Percentiles rank a stretch among this genome's conserved stretches.
These are phyloP conservation scores for Microtus pennsylvanicus DNA, from an alignment of 2,113 vertebrate species.

Conservation along the genomic window DNA sequence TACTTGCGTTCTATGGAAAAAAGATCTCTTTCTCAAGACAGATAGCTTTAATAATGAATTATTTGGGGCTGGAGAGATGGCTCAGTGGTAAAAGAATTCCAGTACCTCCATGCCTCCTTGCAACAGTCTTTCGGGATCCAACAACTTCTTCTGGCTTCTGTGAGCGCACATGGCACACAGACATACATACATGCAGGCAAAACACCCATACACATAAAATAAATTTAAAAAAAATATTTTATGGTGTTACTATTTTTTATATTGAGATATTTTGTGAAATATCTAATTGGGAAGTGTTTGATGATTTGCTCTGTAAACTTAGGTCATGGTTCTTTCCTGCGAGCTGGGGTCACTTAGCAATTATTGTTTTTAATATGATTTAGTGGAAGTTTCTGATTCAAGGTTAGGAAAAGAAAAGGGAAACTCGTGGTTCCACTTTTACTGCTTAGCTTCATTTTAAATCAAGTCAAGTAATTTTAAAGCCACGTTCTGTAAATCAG, in stretches of 20 bases:
- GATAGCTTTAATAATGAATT: conserved; percentile 8
- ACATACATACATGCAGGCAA: no score
- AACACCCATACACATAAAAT: no score
- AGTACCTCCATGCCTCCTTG: not conserved
- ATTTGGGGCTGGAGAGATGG: not conserved
- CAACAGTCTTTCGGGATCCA: not conserved
- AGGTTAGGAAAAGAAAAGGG: conserved; percentile 8
- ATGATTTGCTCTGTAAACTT: conserved; percentile 8
- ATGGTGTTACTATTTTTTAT: not conserved
- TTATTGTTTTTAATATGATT: conserved; percentile 24
- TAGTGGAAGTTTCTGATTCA: not conserved
- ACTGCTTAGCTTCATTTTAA: conserved; percentile 3
- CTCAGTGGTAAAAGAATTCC: not conserved
- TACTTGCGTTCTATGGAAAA: conserved; percentile 14
- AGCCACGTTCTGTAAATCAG: not conserved
- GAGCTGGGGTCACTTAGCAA: conserved; percentile 26
- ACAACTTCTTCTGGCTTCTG: not conserved
- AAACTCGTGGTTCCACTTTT: not conserved
- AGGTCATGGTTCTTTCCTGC: not conserved
- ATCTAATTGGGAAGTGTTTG: not conserved
- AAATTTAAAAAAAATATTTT: not conserved
- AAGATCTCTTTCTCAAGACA: conserved; percentile 45
- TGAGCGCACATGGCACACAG: not conserved
- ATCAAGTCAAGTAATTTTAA: conserved; percentile 49
- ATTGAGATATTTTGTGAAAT: not conserved